These are phyloP conservation scores for Idaea straminata DNA, from an alignment of 2,888 invertebrate genomes.

Conservation along the genomic window DNA sequence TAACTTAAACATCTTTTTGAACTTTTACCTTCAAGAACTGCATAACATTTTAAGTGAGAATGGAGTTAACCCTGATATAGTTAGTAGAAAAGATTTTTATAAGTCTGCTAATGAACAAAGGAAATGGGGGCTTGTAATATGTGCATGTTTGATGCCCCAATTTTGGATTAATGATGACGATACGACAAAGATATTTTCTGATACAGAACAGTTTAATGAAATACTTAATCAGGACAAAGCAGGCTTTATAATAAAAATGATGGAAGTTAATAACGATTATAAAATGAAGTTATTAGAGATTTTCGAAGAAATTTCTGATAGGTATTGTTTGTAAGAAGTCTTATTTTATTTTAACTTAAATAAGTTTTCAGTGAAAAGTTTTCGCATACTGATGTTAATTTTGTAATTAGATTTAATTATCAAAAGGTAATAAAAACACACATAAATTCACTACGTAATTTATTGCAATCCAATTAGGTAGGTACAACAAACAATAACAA, in stretches of 20 bases:
- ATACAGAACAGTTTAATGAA: conserved; percentile 75
- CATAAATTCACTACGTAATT: no score
- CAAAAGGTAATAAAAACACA: no score
- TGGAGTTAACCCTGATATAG: conserved; percentile 57
- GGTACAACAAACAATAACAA: background rate
- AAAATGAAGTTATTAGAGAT: conserved; percentile 73
- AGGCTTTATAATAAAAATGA: conserved; percentile 78
- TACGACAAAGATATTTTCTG: conserved; percentile 64
- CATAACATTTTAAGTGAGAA: conserved; percentile 56
- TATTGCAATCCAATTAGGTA: no score
- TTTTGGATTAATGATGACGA: conserved; percentile 76
- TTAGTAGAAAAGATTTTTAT: conserved; percentile 65
- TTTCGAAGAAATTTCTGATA: conserved; percentile 77
- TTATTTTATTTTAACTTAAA: conserved; percentile 7
- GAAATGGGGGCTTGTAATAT: conserved; percentile 75
- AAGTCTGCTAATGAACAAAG: conserved; percentile 70
- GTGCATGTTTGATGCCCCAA: conserved; percentile 74
- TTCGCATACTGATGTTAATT: no score
- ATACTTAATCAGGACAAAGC: conserved; percentile 77
- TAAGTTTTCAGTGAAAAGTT: background rate
- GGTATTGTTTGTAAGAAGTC: conserved; percentile 47
- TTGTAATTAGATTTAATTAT: no score
- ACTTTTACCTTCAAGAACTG: conserved; percentile 79
- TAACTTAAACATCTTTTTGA: conserved; percentile 71
- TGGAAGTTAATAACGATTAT: conserved; percentile 71